Evolutionary conservation across 1,140 invertebrate species (phyloP), one percentile per base, ranked within the genome.

Genomic region (Nephotettix cincticeps): DNA sequence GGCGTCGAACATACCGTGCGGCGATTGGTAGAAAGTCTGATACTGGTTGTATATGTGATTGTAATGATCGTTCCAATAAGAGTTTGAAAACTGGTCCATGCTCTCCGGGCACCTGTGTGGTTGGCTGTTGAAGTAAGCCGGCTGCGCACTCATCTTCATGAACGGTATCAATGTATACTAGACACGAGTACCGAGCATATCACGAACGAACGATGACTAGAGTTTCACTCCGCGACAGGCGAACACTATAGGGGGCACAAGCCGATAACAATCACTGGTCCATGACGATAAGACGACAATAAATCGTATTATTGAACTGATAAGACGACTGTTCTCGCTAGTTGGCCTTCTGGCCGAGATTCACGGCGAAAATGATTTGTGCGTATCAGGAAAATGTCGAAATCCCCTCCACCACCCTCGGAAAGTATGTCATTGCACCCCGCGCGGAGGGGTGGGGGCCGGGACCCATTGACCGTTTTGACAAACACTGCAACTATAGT

Each of bases 51-150:
- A 51, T 3, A 51, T 17, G 19, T 51, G 47, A 21, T 51, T 51
- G 47, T 51, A 51, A 51, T 51, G 47, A n/a, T 51, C 47, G 47
- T 51, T 51, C 47, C 47, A 51, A n/a, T 51, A 51, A n/a, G 47
- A n/a, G 47, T 4, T 51, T 2, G 4, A 9, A n/a, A 51, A 51
- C 47, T 51, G 47, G 6, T 51, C 47, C 47, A 51, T 51, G 19
- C 47, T 21, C 47, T 51, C 47, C 4, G 47, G 47, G 4, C 47
- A 17, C 47, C 47, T 51, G 14, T 11, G 4, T 4, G 47, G 4
- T n/a, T 51, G 47, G 47, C 19, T 51, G 21, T 51, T 51, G 47
- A 51, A 51, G 47, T 51, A 51, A 51, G 47, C 21, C 4, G 47
- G 19, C 14, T 17, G 21, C 47, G 47, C 47, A 51, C 47, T 51